Base-by-base conservation (phyloP, 2,797 vertebrate species). In the Heteromormyrus szaboi region DNA sequence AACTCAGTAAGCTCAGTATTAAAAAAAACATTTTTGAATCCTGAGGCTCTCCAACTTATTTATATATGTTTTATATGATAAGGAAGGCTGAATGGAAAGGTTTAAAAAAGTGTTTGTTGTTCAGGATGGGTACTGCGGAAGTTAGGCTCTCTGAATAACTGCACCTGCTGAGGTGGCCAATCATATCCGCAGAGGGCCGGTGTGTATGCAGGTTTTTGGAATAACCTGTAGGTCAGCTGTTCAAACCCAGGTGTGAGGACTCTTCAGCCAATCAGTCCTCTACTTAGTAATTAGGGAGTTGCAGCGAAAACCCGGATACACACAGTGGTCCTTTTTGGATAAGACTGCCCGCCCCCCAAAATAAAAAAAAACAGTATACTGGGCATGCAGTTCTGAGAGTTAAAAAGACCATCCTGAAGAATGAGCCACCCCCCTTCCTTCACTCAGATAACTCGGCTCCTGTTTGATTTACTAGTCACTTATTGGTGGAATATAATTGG, bases 401-500 rank as follows among this genome's bases (percentile, higher is more conserved):
- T 48, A 33, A 54, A 85, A 50, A 53, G 50, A 85, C 46, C 50
- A 54, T 37, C 11, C 33, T 11, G 44, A 22, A 11, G 19, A 86
- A 17, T 12, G 50, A 90, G 90, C 91, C 90, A 90, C 44, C 81
- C 19, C 14, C 41, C 7, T 25, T 25, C 25, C 89, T 87, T 76
- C 83, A 89, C 88, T 22, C 44, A 88, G 56, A 54, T 46, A 90
- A 62, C 91, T 79, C 54, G 81, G 48, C 81, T 85, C 51, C 88
- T 87, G 51, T 91, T 89, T 88, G 50, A 93, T 92, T 91, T 84
- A 90, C 88, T 79, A 86, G 91, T 89, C 88, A 87, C 83, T 90
- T 88, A 86, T 91, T 2, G 41, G 90, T 91, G 33, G 89, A 89
- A 91, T 91, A 90, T 92, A 90, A 89, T 89, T 91, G 87, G 89